Percentiles rank a stretch among this genome's conserved stretches.
These are phyloP conservation scores for Epinephelus moara DNA, from an alignment of 2,113 vertebrate species.

Conservation along the genomic window DNA sequence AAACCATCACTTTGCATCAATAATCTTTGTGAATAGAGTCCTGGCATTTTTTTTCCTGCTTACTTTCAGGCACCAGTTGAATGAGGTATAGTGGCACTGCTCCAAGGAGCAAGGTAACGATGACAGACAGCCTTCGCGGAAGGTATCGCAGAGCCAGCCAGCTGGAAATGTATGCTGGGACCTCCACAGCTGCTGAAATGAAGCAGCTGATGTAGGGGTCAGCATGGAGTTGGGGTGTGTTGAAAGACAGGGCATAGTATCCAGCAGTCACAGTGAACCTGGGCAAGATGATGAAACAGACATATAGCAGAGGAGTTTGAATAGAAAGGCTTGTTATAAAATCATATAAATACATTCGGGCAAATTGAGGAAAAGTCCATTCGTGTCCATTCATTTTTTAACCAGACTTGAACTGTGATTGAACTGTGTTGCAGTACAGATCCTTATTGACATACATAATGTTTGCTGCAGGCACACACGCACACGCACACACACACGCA, in stretches of 20 bases:
- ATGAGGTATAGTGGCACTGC: slow-evolving; percentile 87
- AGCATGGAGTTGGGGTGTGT: slow-evolving; percentile 87
- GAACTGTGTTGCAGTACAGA: too few relatives aligned
- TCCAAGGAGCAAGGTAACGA: slow-evolving; percentile 81
- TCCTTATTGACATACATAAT: too few relatives aligned
- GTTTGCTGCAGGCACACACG: too few relatives aligned
- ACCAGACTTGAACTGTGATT: too few relatives aligned
- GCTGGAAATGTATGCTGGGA: slow-evolving; percentile 86
- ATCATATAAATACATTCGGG: background rate
- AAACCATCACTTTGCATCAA: background rate
- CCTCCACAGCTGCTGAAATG: slow-evolving; percentile 87
- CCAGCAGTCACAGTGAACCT: slow-evolving; percentile 75
- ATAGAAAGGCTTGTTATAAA: background rate
- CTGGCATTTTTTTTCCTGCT: slow-evolving; percentile 13
- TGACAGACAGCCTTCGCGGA: slow-evolving; percentile 84
- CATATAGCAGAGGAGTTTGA: background rate
- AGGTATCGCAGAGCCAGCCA: slow-evolving; percentile 86
- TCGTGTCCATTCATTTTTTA: too few relatives aligned
- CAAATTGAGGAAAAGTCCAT: background rate
- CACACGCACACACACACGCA: too few relatives aligned
- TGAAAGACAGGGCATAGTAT: slow-evolving; percentile 89
- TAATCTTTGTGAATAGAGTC: background rate
- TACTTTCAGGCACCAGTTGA: slow-evolving; percentile 89
- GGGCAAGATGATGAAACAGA: background rate
- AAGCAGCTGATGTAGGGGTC: slow-evolving; percentile 89